phyloP scores from a whole-genome alignment of 2,888 invertebrate genomes.

The Leptogaster cylindrica region DNA sequence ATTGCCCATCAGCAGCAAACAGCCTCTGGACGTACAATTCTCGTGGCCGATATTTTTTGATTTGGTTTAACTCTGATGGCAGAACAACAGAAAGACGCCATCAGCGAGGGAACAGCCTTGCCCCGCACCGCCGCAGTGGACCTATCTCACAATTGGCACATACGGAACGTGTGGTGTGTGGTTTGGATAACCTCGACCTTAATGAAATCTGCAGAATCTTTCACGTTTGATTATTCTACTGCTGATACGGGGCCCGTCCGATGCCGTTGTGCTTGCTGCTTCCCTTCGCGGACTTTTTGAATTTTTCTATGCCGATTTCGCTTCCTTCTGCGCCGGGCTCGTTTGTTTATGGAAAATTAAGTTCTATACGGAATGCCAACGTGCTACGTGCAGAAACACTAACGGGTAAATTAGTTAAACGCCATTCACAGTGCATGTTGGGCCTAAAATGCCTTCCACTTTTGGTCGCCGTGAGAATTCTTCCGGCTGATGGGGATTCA shows the following conservation, averaged over 20 bases:
- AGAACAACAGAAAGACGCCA: constrained; percentile 33
- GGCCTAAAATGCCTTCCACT: constrained; percentile 9
- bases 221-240: constrained; percentile 46
- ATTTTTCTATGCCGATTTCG: constrained; percentile 14
- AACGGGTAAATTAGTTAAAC: constrained; percentile 48
- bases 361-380: constrained; percentile 25
- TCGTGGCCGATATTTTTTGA: constrained; percentile 32
- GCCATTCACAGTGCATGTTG: constrained; percentile 37
- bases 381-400: constrained; percentile 39
- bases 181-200: constrained; percentile 59
- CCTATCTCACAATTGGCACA: constrained; percentile 32
- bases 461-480: constrained; percentile 31
- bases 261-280: constrained; percentile 2
- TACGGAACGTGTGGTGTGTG: constrained; percentile 46
- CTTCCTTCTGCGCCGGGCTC: constrained; percentile 11
- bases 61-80: constrained; percentile 39
- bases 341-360: constrained; percentile 39
- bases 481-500: background rate
- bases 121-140: constrained; percentile 14
- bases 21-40: constrained; percentile 32
- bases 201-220: constrained; percentile 55
- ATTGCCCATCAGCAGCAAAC: constrained; percentile 19
- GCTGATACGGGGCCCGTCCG: constrained; percentile 29
- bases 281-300: constrained; percentile 4
- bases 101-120: constrained; percentile 15